These are phyloP conservation scores for Penaeus vannamei DNA, from an alignment of 1,140 invertebrate species.

Conservation along the genomic window DNA sequence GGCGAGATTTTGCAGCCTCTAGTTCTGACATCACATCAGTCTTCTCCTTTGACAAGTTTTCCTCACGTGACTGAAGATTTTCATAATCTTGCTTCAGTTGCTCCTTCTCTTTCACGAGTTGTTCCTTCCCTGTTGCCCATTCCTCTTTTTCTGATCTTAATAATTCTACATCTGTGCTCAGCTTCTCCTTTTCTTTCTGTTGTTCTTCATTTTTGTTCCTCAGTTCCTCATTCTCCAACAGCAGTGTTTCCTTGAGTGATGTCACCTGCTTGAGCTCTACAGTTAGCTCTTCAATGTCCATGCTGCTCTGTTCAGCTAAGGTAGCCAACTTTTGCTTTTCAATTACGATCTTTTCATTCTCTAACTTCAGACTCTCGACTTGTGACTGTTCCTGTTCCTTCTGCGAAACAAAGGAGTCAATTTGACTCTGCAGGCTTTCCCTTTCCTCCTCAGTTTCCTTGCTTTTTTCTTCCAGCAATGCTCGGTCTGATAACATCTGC, in stretches of 20 bases:
- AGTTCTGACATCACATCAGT: not conserved
- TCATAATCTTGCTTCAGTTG: not conserved
- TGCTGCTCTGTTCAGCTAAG: constrained; percentile 17
- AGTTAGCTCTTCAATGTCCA: constrained; percentile 37
- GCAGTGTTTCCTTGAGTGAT: not conserved
- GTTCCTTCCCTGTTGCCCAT: constrained; percentile 4
- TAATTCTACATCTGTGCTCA: not conserved
- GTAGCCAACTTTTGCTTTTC: constrained; percentile 3
- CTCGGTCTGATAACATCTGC: too few relatives aligned
- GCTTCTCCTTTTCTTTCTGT: not conserved
- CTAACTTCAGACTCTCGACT: not conserved
- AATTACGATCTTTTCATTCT: constrained; percentile 13
- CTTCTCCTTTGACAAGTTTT: not conserved
- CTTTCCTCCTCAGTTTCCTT: constrained; percentile 29
- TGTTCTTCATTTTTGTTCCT: constrained; percentile 27
- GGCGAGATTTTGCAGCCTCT: not conserved
- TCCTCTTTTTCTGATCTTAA: not conserved
- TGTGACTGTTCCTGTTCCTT: constrained; percentile 26
- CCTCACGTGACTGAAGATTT: constrained; percentile 7
- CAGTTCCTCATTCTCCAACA: constrained; percentile 25
- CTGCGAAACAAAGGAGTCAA: not conserved
- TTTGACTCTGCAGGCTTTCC: not conserved
- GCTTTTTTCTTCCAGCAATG: not conserved
- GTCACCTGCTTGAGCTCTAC: constrained; percentile 1
- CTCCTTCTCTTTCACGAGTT: not conserved